Conservation (phyloP, 2,888 invertebrate genomes). For the Oligia fasciuncula region DNA sequence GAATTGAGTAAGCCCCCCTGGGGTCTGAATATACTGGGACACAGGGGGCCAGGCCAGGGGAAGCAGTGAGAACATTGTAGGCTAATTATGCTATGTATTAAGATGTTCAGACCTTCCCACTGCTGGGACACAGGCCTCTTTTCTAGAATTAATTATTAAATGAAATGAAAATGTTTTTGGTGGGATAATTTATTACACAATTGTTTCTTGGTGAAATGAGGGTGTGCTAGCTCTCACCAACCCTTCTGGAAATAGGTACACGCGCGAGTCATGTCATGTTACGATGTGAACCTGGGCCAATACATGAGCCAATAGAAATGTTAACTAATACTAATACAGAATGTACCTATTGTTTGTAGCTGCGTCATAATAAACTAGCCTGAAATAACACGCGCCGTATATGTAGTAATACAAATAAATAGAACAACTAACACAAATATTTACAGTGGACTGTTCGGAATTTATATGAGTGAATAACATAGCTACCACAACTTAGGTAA, state of each 20-base stretch:
- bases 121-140: no score
- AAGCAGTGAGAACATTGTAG: no score
- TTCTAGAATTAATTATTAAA: no score
- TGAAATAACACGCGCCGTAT: slow-evolving; percentile 23
- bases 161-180: no score
- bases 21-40: not conserved
- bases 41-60: no score
- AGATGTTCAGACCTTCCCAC: no score
- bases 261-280: not conserved
- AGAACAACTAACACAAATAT: slow-evolving; percentile 2
- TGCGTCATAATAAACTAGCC: slow-evolving; percentile 2
- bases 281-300: not conserved
- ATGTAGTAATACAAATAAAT: slow-evolving; percentile 6
- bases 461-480: slow-evolving; percentile 10
- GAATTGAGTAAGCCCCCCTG: not conserved
- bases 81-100: no score
- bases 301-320: not conserved
- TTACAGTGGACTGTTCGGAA: slow-evolving; percentile 7
- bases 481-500: not conserved
- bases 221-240: no score
- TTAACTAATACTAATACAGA: slow-evolving; percentile 16
- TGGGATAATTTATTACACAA: not conserved
- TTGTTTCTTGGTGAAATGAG: no score
- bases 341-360: not conserved
- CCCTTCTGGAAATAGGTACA: no score